phyloP scores from a whole-genome alignment of 2,113 vertebrate genomes.

The Hydrochoerus hydrochaeris region DNA sequence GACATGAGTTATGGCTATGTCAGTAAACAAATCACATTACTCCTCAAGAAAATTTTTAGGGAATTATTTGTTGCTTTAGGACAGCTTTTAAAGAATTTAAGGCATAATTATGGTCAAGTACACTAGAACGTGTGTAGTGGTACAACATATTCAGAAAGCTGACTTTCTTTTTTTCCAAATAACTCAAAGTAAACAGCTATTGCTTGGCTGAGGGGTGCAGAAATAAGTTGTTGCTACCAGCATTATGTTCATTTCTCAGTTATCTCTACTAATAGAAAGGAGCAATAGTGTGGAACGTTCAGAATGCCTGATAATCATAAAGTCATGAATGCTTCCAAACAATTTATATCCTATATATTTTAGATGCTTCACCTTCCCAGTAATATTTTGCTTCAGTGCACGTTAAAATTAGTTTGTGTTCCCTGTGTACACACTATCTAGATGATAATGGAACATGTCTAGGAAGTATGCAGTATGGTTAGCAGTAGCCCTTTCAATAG shows the following conservation, averaged over 20 bases:
- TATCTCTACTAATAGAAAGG: conserved; percentile 18
- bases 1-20: background rate
- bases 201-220: background rate
- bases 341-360: conserved; percentile 58
- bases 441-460: background rate
- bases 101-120: background rate
- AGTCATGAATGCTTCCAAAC: conserved; percentile 57
- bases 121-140: background rate
- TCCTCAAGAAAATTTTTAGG: background rate
- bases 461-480: background rate
- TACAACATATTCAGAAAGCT: background rate
- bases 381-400: conserved; percentile 76
- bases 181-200: background rate
- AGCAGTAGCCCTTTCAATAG: background rate
- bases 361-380: conserved; percentile 54
- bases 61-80: background rate
- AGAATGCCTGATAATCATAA: conserved; percentile 60
- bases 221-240: background rate
- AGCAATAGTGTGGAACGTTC: conserved; percentile 50
- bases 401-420: conserved; percentile 76
- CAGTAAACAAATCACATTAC: background rate
- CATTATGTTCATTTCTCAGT: background rate
- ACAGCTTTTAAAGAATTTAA: background rate
- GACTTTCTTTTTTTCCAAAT: background rate
- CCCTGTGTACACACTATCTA: conserved; percentile 46